Conservation (phyloP, 1,140 invertebrate genomes). For the Drosophila busckii region DNA sequence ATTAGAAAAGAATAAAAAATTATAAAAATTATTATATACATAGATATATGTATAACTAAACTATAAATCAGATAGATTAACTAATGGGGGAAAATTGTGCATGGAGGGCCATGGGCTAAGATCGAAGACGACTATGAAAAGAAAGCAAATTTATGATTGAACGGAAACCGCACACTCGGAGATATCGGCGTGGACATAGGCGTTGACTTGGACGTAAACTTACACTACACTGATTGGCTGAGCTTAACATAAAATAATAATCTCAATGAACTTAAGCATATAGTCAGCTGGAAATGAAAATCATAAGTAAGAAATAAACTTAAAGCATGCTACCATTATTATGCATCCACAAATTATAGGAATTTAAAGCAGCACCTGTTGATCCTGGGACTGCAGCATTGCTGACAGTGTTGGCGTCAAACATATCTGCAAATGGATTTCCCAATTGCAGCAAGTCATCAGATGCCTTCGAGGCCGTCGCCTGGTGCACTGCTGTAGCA, state of each 20-base stretch:
- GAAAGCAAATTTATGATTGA: too few species aligned
- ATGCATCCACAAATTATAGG: constrained; percentile 84
- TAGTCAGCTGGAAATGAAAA: constrained; percentile 29
- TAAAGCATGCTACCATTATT: constrained; percentile 83
- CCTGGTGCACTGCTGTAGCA: constrained; percentile 60
- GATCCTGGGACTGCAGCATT: constrained; percentile 78
- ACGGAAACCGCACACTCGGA: too few species aligned
- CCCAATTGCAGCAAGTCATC: constrained; percentile 93
- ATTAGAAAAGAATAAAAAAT: constrained; percentile 71
- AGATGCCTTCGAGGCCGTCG: constrained; percentile 84
- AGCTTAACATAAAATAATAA: constrained; percentile 33
- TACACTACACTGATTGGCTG: constrained; percentile 35
- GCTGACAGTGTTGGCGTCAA: constrained; percentile 80
- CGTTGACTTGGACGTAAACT: too few species aligned
- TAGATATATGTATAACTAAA: constrained; percentile 38
- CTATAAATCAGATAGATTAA: constrained; percentile 16
- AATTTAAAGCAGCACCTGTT: constrained; percentile 78
- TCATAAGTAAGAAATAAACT: constrained; percentile 61
- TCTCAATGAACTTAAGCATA: constrained; percentile 36
- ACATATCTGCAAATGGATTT: constrained; percentile 95
- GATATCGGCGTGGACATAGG: too few species aligned
- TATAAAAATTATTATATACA: constrained; percentile 33
- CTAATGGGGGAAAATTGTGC: constrained; percentile 22
- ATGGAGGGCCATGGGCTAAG: constrained; percentile 44
- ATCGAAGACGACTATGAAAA: too few species aligned